These are phyloP conservation scores for Orycteropus afer DNA, from an alignment of 2,113 vertebrate genomes.

Conservation along the genomic window DNA sequence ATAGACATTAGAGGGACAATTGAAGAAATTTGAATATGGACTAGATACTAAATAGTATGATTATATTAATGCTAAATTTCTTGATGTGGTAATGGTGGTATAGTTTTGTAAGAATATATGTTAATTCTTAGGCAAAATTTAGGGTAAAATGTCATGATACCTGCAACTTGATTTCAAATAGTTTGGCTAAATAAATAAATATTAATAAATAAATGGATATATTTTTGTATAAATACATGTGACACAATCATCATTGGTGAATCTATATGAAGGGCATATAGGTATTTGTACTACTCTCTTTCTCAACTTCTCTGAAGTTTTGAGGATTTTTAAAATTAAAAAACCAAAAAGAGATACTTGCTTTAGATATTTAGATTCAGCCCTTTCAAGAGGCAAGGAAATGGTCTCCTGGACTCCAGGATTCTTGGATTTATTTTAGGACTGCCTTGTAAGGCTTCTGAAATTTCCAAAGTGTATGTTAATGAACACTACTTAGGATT, in stretches of 20 bases:
- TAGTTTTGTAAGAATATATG: neutral
- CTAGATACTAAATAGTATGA: neutral
- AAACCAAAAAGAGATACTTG: neutral
- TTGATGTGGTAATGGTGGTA: neutral
- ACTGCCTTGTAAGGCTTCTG: neutral
- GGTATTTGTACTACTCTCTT: neutral
- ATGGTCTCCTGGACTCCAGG: neutral
- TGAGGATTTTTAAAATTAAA: neutral
- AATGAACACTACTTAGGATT: constrained; percentile 6
- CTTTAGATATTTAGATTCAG: neutral
- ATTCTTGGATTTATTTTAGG: constrained; percentile 52
- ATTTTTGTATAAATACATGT: neutral
- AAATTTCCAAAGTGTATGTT: constrained; percentile 28
- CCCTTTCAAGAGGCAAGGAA: neutral
- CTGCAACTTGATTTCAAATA: no score
- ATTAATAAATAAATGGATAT: neutral
- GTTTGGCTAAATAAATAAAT: constrained; percentile 21
- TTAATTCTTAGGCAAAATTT: constrained; percentile 17
- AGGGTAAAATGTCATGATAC: neutral
- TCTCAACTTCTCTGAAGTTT: constrained; percentile 43
- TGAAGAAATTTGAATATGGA: no score
- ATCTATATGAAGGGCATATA: neutral
- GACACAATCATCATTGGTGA: neutral
- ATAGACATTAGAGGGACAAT: neutral
- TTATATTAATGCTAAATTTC: neutral